phyloP scores from a whole-genome alignment of 2,797 vertebrate species.

The Acrossocheilus wenchowensis region DNA sequence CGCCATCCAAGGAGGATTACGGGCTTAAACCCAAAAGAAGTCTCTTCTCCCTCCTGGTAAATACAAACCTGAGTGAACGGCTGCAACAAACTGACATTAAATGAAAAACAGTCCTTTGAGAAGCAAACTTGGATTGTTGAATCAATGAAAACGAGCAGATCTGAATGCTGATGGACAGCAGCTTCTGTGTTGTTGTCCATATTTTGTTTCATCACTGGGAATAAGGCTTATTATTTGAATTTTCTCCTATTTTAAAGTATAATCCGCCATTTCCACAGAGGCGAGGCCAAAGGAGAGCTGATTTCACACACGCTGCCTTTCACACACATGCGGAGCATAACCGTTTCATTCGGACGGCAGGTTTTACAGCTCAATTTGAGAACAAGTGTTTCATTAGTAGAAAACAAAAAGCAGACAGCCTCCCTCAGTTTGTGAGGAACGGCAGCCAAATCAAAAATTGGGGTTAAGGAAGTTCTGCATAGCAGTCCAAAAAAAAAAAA shows the following conservation, averaged over 20 bases:
- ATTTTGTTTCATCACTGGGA: background rate
- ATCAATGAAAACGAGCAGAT: slow-evolving; percentile 36
- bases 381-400: slow-evolving; percentile 66
- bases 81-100: slow-evolving; percentile 12
- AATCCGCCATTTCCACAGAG: slow-evolving; percentile 43
- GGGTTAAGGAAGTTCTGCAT: slow-evolving; percentile 57
- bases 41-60: background rate
- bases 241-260: slow-evolving; percentile 13
- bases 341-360: slow-evolving; percentile 45
- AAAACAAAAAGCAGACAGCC: slow-evolving; percentile 60
- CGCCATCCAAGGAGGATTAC: slow-evolving; percentile 29
- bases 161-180: slow-evolving; percentile 39
- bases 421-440: slow-evolving; percentile 41
- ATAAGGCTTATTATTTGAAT: slow-evolving; percentile 10
- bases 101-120: slow-evolving; percentile 32
- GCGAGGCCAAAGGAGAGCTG: background rate
- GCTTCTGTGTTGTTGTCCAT: slow-evolving; percentile 41
- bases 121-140: slow-evolving; percentile 17
- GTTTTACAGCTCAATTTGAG: slow-evolving; percentile 56
- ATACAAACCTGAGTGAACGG: slow-evolving; percentile 13
- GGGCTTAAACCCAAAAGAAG: background rate
- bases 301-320: slow-evolving; percentile 20
- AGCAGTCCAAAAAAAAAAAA: slow-evolving; percentile 46
- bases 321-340: slow-evolving; percentile 7
- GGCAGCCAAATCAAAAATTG: slow-evolving; percentile 59